These are phyloP conservation scores for Chrosomus eos DNA, from an alignment of 2,797 vertebrate genomes.

Conservation along the genomic window DNA sequence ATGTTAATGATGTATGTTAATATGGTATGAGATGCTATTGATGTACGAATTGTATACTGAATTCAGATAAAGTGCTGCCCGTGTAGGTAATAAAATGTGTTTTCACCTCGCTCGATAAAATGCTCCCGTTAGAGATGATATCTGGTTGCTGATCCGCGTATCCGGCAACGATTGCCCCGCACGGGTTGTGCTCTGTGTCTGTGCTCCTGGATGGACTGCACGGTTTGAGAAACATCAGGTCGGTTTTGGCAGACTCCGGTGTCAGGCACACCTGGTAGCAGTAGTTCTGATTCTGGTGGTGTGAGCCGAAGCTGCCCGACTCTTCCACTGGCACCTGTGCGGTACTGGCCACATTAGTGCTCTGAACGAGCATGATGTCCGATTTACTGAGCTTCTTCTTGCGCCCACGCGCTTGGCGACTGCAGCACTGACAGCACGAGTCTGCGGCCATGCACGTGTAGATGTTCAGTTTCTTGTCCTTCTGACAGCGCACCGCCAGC, in stretches of 20 bases:
- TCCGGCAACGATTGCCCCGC: conserved; percentile 91
- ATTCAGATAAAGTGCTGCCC: not conserved
- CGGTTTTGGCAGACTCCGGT: conserved; percentile 97
- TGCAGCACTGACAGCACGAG: conserved; percentile 84
- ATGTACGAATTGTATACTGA: not conserved
- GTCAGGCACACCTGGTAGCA: conserved; percentile 99
- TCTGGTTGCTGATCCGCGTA: conserved; percentile 96
- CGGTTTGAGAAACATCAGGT: conserved; percentile 98
- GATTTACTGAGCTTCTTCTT: conserved; percentile 97
- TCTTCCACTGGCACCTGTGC: conserved; percentile 89
- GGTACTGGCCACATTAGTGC: conserved; percentile 84
- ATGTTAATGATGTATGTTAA: not conserved
- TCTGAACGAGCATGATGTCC: conserved; percentile 99
- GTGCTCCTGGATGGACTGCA: conserved; percentile 93
- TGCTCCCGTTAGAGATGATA: conserved; percentile 97
- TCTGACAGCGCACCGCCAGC: conserved; percentile 94
- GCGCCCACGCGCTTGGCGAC: conserved; percentile 87
- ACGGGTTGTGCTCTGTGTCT: conserved; percentile 94
- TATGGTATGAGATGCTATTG: not conserved
- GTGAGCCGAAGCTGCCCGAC: conserved; percentile 86
- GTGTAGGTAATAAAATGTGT: not conserved
- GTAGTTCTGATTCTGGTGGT: conserved; percentile 96
- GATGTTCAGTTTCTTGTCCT: conserved; percentile 95
- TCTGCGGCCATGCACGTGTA: conserved; percentile 92
- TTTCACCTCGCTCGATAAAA: conserved; percentile 95